phyloP scores from a whole-genome alignment of 2,888 invertebrate genomes.

The Diogma glabrata region DNA sequence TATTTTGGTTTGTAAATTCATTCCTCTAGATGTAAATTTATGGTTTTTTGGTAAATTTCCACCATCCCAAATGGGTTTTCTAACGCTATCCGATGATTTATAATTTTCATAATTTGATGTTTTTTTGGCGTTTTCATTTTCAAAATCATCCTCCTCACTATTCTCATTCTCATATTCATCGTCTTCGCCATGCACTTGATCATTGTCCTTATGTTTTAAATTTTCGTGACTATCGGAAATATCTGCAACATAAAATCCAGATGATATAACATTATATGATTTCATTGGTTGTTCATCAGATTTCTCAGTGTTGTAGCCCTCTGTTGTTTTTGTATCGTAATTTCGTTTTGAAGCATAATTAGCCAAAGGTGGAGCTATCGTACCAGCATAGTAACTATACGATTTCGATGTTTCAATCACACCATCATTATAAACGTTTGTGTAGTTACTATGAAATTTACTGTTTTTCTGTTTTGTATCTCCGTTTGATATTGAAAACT shows the following conservation, averaged over 20 bases:
- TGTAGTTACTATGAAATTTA: constrained; percentile 9
- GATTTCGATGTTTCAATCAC: constrained; percentile 35
- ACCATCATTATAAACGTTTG: constrained; percentile 20
- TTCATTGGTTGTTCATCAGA: background rate
- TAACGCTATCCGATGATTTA: background rate
- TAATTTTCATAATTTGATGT: background rate
- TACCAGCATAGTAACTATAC: constrained; percentile 35
- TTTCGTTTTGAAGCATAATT: background rate
- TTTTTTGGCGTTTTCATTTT: background rate
- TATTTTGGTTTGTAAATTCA: too few species aligned
- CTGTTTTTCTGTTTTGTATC: too few species aligned
- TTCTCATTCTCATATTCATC: constrained; percentile 8
- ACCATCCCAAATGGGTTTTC: constrained; percentile 12
- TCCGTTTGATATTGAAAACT: too few species aligned
- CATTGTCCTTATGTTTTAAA: too few species aligned
- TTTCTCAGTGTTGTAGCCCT: background rate
- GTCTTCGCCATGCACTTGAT: background rate
- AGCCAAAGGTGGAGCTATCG: constrained; percentile 20
- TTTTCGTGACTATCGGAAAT: background rate
- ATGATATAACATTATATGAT: constrained; percentile 8
- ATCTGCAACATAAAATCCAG: constrained; percentile 1
- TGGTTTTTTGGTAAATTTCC: constrained; percentile 16
- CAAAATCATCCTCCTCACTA: background rate
- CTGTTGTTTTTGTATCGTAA: background rate
- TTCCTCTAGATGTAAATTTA: constrained; percentile 10